Evolutionary conservation across 2,888 invertebrate species (phyloP), one percentile per base, ranked within the genome.

Genomic region (Pelosia muscerda): DNA sequence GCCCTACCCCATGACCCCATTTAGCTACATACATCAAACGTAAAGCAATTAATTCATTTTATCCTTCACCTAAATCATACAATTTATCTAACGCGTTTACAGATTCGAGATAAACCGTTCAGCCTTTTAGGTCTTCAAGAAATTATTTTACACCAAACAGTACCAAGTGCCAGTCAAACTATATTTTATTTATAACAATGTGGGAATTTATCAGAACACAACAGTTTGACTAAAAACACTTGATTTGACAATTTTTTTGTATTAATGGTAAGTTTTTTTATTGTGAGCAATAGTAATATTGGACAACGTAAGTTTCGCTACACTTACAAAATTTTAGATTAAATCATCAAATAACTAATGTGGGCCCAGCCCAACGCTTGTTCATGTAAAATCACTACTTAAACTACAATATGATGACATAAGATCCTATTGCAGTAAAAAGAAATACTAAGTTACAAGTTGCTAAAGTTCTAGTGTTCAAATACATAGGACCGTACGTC

Each of bases 301-400:
- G 66, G 66, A 72, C 65, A 68, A 69, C 54, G 56, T 72, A 66
- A 61, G 57, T 61, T 63, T 71, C 53, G 56, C 57, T 65, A 63
- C 49, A 61, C 54, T 49, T 62, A 65, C 34, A 62, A 57, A n/a
- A 59, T 42, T 73, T 62, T 64, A 73, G 60, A 74, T 72, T 75
- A 75, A 78, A 79, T 69, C 78, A 81, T 76, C 74, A 78, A 68
- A 76, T 76, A 79, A 69, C 67, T 75, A 72, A 53, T 55, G 57
- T 68, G 82, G 81, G 82, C 81, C 82, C 81, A 82, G 81, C 81
- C 81, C 76, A 65, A 61, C 68, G 62, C 75, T 81, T 81, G 77
- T 80, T 81, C 77, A 75, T 78, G 74, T 77, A 72, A 77, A 75
- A 77, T 82, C 74, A 81, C 81, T 71, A 76, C 73, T 67, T 73